Conservation (phyloP, 2,888 invertebrate species). For the Erebia ligea region DNA sequence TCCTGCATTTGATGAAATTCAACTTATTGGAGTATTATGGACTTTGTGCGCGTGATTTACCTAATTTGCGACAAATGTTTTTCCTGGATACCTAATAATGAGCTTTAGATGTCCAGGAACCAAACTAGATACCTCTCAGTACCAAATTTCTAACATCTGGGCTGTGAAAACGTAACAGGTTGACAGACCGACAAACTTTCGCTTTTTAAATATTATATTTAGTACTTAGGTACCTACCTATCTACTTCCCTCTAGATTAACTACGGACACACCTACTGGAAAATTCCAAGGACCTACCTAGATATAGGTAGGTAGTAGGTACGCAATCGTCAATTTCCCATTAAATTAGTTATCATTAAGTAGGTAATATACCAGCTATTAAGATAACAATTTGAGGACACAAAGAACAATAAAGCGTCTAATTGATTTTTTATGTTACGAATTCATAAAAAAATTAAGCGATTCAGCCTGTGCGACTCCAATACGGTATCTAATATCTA, state of each 20-base stretch:
- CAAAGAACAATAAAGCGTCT: conserved; percentile 21
- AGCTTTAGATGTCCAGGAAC: too few species aligned
- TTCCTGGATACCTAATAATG: too few species aligned
- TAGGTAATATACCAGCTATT: conserved; percentile 13
- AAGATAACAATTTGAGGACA: conserved; percentile 12
- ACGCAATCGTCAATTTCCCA: conserved; percentile 9
- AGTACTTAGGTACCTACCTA: too few species aligned
- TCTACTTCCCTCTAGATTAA: not conserved
- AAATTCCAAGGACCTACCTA: not conserved
- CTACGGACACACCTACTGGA: not conserved
- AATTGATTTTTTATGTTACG: conserved; percentile 23
- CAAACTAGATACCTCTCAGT: too few species aligned
- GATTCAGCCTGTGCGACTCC: conserved; percentile 23
- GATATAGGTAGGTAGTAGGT: not conserved
- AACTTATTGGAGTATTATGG: too few species aligned
- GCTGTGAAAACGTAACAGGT: too few species aligned
- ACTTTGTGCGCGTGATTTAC: too few species aligned
- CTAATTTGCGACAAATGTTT: too few species aligned
- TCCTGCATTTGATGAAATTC: too few species aligned
- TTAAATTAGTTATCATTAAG: conserved; percentile 10
- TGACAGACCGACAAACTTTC: too few species aligned
- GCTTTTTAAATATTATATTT: too few species aligned
- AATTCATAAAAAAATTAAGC: conserved; percentile 19
- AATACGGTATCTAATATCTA: not conserved
- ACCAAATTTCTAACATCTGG: too few species aligned